Evolutionary conservation across 2,888 invertebrate genomes (phyloP), one percentile per base, ranked within the genome.

Genomic region (Griposia aprilina): DNA sequence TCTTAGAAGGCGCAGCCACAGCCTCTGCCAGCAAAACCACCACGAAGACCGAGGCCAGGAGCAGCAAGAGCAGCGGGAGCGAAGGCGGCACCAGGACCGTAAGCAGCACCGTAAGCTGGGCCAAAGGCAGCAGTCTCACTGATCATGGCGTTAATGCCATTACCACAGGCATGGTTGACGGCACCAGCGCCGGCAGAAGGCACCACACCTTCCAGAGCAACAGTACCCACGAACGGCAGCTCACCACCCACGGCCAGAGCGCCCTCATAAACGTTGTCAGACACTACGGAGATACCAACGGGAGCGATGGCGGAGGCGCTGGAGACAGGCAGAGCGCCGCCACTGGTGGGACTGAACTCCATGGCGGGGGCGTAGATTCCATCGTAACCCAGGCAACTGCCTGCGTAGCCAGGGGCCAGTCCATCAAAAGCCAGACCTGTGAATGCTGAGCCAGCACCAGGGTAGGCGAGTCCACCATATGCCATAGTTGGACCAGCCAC

Each of bases 131-230:
- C 7, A 41, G 67, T 55, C 76, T 62, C 90, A 74, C 86, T 87
- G 81, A 78, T 75, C 72, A 90, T 90, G 60, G 89, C 89, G 20
- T 88, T 73, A 8, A 82, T 81, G 11, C 90, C 92, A 65, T 87
- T 86, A 48, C 94, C 94, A 65, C 94, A 93, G 8, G 92, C 91
- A 74, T 94, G 92, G 0, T 90, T 84, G 20, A 94, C 90, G 4
- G 85, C 86, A 15, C 92, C 93, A 65, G 88, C 80, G 15, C 94
- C 94, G 73, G 87, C 88, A 77, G 94, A 93, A 52, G 90, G 90
- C 23, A 94, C 90, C 48, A 80, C 80, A 36, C 94, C 94, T 26
- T 93, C 89, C 83, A 93, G 91, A 52, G 79, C 85, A 48, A 93
- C 93, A 67, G 91, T 88, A 50, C 93, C 91, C 63, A 91, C 78